These are phyloP conservation scores for Drosophila murphyi DNA, from an alignment of 1,140 invertebrate genomes.

Conservation along the genomic window DNA sequence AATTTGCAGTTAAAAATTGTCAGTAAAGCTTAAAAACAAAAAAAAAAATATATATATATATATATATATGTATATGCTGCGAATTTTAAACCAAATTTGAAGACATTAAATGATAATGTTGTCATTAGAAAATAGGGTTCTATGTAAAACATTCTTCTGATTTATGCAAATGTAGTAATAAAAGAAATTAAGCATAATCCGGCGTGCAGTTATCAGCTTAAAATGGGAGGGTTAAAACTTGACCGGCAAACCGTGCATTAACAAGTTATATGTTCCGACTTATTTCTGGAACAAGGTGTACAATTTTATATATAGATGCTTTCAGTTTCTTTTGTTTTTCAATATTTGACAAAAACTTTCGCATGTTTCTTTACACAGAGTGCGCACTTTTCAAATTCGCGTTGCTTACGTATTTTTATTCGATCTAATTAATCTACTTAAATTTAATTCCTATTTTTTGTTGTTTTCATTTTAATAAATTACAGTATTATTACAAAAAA, in stretches of 20 bases:
- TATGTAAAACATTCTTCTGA: slow-evolving; percentile 68
- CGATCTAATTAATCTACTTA: slow-evolving; percentile 75
- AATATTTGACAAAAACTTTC: background rate
- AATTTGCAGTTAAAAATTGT: slow-evolving; percentile 84
- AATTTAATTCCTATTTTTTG: slow-evolving; percentile 23
- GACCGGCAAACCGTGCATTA: no score
- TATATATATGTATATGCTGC: slow-evolving; percentile 49
- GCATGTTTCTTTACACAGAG: background rate
- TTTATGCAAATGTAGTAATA: slow-evolving; percentile 66
- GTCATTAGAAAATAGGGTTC: slow-evolving; percentile 53
- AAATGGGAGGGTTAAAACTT: background rate
- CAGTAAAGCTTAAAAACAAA: slow-evolving; percentile 63
- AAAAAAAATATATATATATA: slow-evolving; percentile 45
- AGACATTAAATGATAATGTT: slow-evolving; percentile 38
- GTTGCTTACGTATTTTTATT: slow-evolving; percentile 40
- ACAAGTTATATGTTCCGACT: no score
- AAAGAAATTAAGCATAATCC: slow-evolving; percentile 37
- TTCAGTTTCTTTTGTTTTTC: background rate
- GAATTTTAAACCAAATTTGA: slow-evolving; percentile 57
- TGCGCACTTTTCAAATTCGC: background rate
- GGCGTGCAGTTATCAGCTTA: background rate
- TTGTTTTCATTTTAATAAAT: slow-evolving; percentile 58
- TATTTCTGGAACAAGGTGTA: no score
- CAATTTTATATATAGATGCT: no score
- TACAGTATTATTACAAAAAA: slow-evolving; percentile 57